A percentile compares a stretch with the other conserved stretches of the same genome.
These are phyloP conservation scores for Ligdia adustata DNA, from an alignment of 2,888 invertebrate species.

Conservation along the genomic window DNA sequence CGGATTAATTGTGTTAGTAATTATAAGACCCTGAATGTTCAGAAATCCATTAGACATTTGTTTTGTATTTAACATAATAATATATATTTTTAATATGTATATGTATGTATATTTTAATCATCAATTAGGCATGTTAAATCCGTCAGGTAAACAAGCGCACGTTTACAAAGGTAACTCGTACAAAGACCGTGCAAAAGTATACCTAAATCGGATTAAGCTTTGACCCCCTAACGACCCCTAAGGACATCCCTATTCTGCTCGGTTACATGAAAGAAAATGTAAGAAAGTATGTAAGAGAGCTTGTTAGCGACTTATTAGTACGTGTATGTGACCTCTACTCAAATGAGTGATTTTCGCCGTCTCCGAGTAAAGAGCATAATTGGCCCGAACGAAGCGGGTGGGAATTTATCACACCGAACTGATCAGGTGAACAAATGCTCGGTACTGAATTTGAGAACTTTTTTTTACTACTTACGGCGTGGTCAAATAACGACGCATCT, in stretches of 20 bases:
- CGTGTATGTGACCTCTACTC: slow-evolving; percentile 32
- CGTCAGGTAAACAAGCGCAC: slow-evolving; percentile 12
- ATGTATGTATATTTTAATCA: no score
- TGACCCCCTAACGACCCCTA: slow-evolving; percentile 30
- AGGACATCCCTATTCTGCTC: slow-evolving; percentile 20
- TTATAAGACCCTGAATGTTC: no score
- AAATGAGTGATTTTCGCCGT: slow-evolving; percentile 52
- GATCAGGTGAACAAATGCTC: no score
- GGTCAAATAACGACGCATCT: no score
- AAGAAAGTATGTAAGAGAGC: slow-evolving; percentile 35
- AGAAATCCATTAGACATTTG: slow-evolving; percentile 1
- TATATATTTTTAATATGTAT: no score
- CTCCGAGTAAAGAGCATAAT: slow-evolving; percentile 49
- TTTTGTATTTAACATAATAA: no score
- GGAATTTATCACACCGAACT: slow-evolving; percentile 39
- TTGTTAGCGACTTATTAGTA: slow-evolving; percentile 46
- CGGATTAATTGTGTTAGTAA: no score
- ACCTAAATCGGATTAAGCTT: slow-evolving; percentile 34
- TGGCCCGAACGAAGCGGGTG: slow-evolving; percentile 41
- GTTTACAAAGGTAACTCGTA: slow-evolving; percentile 16
- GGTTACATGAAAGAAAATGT: slow-evolving; percentile 28
- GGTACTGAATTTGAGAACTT: no score
- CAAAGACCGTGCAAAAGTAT: slow-evolving; percentile 18
- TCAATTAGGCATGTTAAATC: slow-evolving; percentile 6
- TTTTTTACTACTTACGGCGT: no score